Conservation (phyloP, 2,113 vertebrate genomes). For the Phalacrocorax brasilianus region DNA sequence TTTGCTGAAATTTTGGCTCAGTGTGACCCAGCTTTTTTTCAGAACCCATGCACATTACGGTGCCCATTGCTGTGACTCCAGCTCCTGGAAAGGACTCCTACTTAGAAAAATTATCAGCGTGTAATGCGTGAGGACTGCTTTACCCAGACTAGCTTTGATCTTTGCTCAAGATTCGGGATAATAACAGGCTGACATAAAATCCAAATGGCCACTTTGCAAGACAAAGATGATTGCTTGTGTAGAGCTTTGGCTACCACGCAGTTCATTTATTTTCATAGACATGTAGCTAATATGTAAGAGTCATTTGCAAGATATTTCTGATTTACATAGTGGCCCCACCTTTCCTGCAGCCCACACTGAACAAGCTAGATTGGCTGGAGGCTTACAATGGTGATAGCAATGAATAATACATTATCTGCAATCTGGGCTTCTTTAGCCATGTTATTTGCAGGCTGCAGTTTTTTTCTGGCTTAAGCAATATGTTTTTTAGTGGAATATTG, state of each 20-base stretch:
- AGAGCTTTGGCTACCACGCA: constrained; percentile 16
- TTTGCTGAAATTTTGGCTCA: background rate
- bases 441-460: constrained; percentile 3
- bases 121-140: background rate
- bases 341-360: constrained; percentile 32
- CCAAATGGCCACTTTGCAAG: constrained; percentile 52
- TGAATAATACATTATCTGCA: constrained; percentile 66
- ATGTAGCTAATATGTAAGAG: constrained; percentile 32
- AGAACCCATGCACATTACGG: background rate
- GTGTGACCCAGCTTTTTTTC: background rate
- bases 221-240: constrained; percentile 42
- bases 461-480: constrained; percentile 18
- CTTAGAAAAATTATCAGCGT: background rate
- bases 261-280: constrained; percentile 29
- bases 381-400: background rate
- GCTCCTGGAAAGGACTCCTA: background rate
- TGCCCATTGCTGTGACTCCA: background rate
- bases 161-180: constrained; percentile 27
- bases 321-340: constrained; percentile 42
- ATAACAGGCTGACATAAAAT: constrained; percentile 39
- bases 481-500: constrained; percentile 1
- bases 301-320: constrained; percentile 42
- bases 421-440: constrained; percentile 38
- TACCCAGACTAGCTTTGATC: constrained; percentile 18
- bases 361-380: constrained; percentile 38